A percentile compares a stretch with the other conserved stretches of the same genome.
phyloP scores from a whole-genome alignment of 2,888 invertebrate species.

The Pollenia labialis region DNA sequence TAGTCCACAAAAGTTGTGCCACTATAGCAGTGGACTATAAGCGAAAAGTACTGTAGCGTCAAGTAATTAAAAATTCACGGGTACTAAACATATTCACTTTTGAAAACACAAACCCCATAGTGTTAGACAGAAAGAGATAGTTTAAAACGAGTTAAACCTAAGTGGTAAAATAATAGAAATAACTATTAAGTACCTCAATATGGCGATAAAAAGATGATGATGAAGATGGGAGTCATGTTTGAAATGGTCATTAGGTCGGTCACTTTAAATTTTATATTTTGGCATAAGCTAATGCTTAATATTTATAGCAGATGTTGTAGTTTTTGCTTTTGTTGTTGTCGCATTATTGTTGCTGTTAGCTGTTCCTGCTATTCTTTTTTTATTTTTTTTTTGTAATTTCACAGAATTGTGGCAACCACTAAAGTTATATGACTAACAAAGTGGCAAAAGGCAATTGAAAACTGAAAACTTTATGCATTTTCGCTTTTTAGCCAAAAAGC shows the following conservation, averaged over 20 bases:
- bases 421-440: conserved; percentile 66
- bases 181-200: conserved; percentile 67
- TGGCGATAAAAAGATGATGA: conserved; percentile 14
- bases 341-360: conserved; percentile 33
- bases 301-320: conserved; percentile 16
- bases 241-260: conserved; percentile 67
- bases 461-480: conserved; percentile 70
- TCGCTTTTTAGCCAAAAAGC: conserved; percentile 66
- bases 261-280: conserved; percentile 59
- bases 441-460: conserved; percentile 71
- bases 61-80: conserved; percentile 43
- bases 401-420: conserved; percentile 40
- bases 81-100: conserved; percentile 16
- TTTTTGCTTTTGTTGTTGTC: conserved; percentile 39
- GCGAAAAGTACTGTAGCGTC: too few relatives aligned
- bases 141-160: conserved; percentile 29
- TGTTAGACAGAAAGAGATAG: neutral
- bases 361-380: neutral
- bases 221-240: conserved; percentile 59
- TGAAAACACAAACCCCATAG: neutral
- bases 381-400: conserved; percentile 6
- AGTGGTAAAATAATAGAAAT: conserved; percentile 52
- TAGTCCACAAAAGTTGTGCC: too few relatives aligned
- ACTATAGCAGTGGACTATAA: too few relatives aligned
- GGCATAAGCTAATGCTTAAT: conserved; percentile 28